Conservation (phyloP, 2,888 invertebrate genomes). For the Neoitamus cyanurus region DNA sequence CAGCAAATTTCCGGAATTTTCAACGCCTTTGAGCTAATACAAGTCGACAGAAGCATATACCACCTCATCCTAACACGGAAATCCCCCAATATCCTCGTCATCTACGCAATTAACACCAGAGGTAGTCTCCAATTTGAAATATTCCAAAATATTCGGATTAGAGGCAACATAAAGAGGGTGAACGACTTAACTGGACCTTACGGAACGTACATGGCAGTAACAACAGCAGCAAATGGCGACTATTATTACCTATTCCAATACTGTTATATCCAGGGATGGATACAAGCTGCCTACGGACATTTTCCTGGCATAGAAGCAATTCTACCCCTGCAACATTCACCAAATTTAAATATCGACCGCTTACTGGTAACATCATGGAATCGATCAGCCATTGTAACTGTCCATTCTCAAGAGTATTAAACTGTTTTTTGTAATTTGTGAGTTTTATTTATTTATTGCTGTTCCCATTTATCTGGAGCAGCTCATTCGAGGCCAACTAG, state of each 20-base stretch:
- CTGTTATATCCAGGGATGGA: background rate
- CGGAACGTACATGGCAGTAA: background rate
- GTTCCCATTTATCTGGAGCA: too few species aligned
- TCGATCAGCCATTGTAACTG: background rate
- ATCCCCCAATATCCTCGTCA: background rate
- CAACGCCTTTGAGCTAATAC: background rate
- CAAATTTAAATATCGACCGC: background rate
- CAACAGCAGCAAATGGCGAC: background rate
- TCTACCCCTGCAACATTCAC: background rate
- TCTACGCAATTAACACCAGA: background rate
- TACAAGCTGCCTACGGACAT: background rate
- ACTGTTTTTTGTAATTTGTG: too few species aligned
- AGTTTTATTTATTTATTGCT: too few species aligned
- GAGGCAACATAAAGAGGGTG: background rate
- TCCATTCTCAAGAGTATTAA: background rate
- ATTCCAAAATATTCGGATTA: conserved; percentile 6
- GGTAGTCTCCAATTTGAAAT: background rate
- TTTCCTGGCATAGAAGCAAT: background rate
- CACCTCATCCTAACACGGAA: background rate
- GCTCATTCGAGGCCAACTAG: too few species aligned
- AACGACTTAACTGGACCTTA: background rate
- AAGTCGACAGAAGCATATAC: background rate
- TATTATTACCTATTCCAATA: conserved; percentile 11
- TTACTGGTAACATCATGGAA: background rate
- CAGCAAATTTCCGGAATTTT: background rate